Evolutionary conservation across 2,797 vertebrate genomes (phyloP).

Genomic region (Clarias platycephalus): DNA sequence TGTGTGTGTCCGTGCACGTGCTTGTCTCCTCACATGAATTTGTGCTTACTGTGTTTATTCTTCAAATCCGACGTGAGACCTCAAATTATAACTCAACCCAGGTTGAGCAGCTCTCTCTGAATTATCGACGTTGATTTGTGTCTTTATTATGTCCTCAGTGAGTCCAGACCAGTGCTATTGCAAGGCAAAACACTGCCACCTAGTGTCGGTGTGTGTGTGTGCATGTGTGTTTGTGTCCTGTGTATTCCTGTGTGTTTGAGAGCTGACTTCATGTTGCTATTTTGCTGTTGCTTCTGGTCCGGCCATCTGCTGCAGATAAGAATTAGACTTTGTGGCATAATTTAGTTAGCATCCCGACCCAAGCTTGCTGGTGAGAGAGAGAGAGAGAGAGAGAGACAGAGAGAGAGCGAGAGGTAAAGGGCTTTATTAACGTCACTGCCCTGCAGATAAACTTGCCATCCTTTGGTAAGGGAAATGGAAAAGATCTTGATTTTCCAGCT

Average conservation of each 20-base stretch:
- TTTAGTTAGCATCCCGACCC: constrained; percentile 74
- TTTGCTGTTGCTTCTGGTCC: constrained; percentile 45
- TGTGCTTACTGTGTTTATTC: constrained; percentile 68
- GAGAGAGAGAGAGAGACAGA: constrained; percentile 16
- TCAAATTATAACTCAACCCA: constrained; percentile 68
- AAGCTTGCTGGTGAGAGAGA: constrained; percentile 66
- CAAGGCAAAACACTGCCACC: constrained; percentile 76
- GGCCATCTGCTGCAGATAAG: constrained; percentile 79
- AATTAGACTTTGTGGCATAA: constrained; percentile 76
- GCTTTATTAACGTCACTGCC: constrained; percentile 29
- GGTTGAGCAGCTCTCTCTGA: constrained; percentile 66
- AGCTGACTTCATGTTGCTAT: constrained; percentile 34
- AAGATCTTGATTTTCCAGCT: constrained; percentile 37
- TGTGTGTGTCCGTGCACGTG: background rate
- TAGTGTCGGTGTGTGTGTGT: constrained; percentile 54
- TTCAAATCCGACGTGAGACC: constrained; percentile 60
- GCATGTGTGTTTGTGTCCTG: background rate
- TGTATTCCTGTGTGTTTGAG: constrained; percentile 14
- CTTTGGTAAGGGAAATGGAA: constrained; percentile 15
- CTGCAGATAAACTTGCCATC: constrained; percentile 47
- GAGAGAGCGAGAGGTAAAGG: constrained; percentile 29
- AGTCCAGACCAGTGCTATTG: constrained; percentile 26
- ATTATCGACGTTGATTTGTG: constrained; percentile 78
- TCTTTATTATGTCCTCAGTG: constrained; percentile 74
- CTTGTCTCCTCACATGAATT: constrained; percentile 59